Percentiles rank a stretch among this genome's conserved stretches.
phyloP scores from a whole-genome alignment of 2,888 invertebrate genomes.

The Mythimna loreyi region DNA sequence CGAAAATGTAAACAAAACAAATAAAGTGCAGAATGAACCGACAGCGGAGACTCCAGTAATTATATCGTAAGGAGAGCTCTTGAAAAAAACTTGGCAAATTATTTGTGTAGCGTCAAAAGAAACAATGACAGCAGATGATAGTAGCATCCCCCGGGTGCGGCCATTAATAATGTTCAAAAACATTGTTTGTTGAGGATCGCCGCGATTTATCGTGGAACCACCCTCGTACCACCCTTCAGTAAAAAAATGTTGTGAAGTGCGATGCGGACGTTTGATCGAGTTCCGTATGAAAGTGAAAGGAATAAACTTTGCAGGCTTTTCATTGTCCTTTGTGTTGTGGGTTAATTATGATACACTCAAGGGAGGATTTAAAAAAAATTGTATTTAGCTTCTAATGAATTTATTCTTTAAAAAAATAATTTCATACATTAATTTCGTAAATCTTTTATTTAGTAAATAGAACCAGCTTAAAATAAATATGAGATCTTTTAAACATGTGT shows the following conservation, averaged over 20 bases:
- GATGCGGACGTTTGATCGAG: conserved; percentile 40
- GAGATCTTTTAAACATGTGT: no score
- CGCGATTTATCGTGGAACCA: conserved; percentile 80
- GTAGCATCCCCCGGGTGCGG: conserved; percentile 72
- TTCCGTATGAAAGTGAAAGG: conserved; percentile 59
- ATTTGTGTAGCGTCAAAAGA: conserved; percentile 78
- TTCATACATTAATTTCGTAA: no score
- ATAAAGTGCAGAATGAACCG: conserved; percentile 54
- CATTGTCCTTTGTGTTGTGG: neutral
- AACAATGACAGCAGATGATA: conserved; percentile 81
- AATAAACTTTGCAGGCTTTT: conserved; percentile 1
- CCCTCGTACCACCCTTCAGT: conserved; percentile 56
- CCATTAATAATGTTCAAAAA: conserved; percentile 87
- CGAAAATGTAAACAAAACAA: conserved; percentile 48
- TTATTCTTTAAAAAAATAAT: neutral
- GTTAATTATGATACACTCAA: neutral
- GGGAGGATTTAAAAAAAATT: neutral
- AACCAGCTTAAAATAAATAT: neutral
- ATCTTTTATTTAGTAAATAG: no score
- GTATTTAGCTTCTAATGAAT: neutral
- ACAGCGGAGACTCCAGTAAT: conserved; percentile 57
- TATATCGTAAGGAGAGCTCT: conserved; percentile 63
- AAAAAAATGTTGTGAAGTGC: conserved; percentile 61
- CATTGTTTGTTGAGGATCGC: conserved; percentile 86
- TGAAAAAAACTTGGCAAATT: conserved; percentile 69